These are phyloP conservation scores for Colletes gigas DNA, from an alignment of 1,140 invertebrate genomes.

Conservation along the genomic window DNA sequence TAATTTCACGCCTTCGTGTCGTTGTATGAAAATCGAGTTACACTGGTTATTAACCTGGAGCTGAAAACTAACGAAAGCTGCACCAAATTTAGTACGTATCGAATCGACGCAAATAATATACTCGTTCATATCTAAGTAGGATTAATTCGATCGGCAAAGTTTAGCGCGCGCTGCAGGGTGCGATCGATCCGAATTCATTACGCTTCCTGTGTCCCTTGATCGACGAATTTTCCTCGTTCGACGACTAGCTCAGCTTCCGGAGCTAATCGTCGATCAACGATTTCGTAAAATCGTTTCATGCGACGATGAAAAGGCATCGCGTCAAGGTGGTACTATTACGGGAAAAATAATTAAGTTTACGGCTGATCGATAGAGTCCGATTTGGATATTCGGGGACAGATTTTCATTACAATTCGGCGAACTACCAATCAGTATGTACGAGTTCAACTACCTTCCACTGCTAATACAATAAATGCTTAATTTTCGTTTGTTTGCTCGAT, in stretches of 20 bases:
- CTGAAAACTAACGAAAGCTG: too few species aligned
- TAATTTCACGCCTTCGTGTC: too few species aligned
- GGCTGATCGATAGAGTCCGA: conserved; percentile 29
- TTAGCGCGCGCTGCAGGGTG: conserved; percentile 7
- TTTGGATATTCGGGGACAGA: conserved; percentile 22
- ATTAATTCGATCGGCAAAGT: conserved; percentile 46
- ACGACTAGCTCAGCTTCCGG: conserved; percentile 18
- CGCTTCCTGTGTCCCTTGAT: conserved; percentile 39
- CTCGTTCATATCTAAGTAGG: background rate
- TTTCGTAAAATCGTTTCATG: conserved; percentile 18
- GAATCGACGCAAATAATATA: background rate
- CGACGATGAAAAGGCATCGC: conserved; percentile 5
- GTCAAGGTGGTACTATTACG: conserved; percentile 32
- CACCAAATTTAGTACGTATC: too few species aligned
- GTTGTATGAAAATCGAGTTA: too few species aligned
- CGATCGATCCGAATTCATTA: conserved; percentile 62
- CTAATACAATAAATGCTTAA: too few species aligned
- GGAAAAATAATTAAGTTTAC: conserved; percentile 63
- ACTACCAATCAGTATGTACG: too few species aligned
- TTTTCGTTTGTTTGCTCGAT: too few species aligned
- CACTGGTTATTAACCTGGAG: too few species aligned
- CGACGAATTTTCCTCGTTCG: conserved; percentile 17
- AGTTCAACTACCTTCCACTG: too few species aligned
- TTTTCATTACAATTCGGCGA: conserved; percentile 42
- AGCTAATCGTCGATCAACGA: conserved; percentile 48